These are phyloP conservation scores for Acronicta psi DNA, from an alignment of 2,888 invertebrate genomes.

Conservation along the genomic window DNA sequence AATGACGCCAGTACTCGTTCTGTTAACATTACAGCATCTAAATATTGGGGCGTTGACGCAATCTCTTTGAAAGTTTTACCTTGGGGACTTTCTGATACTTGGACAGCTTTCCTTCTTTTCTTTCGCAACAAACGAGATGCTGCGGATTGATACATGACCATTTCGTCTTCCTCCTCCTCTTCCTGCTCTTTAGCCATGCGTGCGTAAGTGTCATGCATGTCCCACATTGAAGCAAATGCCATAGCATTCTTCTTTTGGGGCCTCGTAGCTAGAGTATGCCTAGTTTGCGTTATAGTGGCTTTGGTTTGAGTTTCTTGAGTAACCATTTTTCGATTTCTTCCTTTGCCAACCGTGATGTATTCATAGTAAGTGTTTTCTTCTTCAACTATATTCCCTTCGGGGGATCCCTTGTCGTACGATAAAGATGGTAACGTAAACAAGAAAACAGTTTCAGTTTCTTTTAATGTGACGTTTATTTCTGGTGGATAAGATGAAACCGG, in stretches of 20 bases:
- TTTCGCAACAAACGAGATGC: slow-evolving; percentile 72
- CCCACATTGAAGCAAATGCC: slow-evolving; percentile 93
- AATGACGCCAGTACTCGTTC: slow-evolving; percentile 93
- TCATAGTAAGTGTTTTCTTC: slow-evolving; percentile 91
- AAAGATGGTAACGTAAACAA: slow-evolving; percentile 91
- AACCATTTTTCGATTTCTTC: slow-evolving; percentile 90
- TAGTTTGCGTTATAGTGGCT: slow-evolving; percentile 89
- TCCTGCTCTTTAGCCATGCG: slow-evolving; percentile 71
- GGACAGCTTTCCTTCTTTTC: slow-evolving; percentile 59
- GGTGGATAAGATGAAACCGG: slow-evolving; percentile 83
- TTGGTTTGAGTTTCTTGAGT: slow-evolving; percentile 92
- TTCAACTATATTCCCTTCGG: slow-evolving; percentile 88
- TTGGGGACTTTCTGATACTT: slow-evolving; percentile 27
- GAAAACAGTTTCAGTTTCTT: slow-evolving; percentile 91
- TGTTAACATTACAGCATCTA: slow-evolving; percentile 90
- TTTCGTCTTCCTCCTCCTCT: slow-evolving; percentile 79
- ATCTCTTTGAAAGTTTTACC: slow-evolving; percentile 74
- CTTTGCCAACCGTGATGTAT: slow-evolving; percentile 91
- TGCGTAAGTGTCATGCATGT: slow-evolving; percentile 93
- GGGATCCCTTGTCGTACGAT: slow-evolving; percentile 89
- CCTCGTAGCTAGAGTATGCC: slow-evolving; percentile 89
- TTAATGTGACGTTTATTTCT: slow-evolving; percentile 90
- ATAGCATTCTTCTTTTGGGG: slow-evolving; percentile 88
- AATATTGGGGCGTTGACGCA: slow-evolving; percentile 80
- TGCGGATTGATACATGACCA: slow-evolving; percentile 83